These are phyloP conservation scores for Camptogramma bilineatum DNA, from an alignment of 2,888 invertebrate genomes.

Conservation along the genomic window DNA sequence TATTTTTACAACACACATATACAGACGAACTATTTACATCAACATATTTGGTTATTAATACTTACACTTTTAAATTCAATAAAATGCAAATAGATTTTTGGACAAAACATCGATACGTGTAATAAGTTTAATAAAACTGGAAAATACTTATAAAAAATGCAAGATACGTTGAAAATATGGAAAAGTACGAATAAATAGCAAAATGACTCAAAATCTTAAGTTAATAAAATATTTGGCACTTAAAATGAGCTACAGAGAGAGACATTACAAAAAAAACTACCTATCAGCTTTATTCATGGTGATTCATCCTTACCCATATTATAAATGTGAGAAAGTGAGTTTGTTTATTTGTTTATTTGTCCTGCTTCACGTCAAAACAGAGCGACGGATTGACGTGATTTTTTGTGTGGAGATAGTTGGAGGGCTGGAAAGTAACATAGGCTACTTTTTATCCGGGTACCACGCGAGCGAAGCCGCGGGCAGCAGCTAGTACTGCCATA, in stretches of 20 bases:
- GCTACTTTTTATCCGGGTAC: too few relatives aligned
- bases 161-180: neutral
- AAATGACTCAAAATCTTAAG: constrained; percentile 5
- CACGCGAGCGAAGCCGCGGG: too few relatives aligned
- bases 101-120: neutral
- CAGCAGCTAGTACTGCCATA: too few relatives aligned
- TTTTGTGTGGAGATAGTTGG: too few relatives aligned
- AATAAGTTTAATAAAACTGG: neutral
- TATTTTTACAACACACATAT: constrained; percentile 22
- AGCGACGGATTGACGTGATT: too few relatives aligned
- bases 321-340: too few relatives aligned
- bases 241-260: constrained; percentile 23
- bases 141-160: neutral
- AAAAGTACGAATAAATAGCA: constrained; percentile 10
- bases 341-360: too few relatives aligned
- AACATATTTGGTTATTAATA: constrained; percentile 2
- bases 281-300: neutral
- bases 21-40: constrained; percentile 14
- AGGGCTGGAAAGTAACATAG: too few relatives aligned
- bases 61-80: constrained; percentile 16
- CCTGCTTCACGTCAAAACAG: too few relatives aligned
- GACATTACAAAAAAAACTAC: neutral
- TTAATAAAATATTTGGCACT: constrained; percentile 22
- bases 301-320: neutral
- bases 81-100: neutral